Evolutionary conservation across 2,888 invertebrate genomes (phyloP), one percentile per base, ranked within the genome.

Genomic region (Crepidodera aurea): DNA sequence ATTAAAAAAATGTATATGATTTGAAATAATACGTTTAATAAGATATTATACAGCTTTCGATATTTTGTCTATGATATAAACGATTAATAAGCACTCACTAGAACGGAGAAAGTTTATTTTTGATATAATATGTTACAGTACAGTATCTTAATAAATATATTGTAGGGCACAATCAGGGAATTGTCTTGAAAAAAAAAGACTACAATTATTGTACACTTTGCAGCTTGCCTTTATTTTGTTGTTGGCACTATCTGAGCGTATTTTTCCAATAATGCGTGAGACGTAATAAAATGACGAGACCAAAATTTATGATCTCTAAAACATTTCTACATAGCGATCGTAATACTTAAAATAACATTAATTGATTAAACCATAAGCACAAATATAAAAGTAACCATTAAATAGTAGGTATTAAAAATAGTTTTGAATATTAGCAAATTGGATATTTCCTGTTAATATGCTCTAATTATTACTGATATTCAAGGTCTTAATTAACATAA

Each of bases 401-500:
- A 32, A 32, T 8, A n/a, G n/a, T 32, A 7, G 32, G n/a, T 32
- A 32, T n/a, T 32, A 32, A 32, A 32, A 32, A 10, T 10, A n/a
- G n/a, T 32, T 32, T 2, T 32, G 32, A 8, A 32, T 32, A 32
- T 32, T 42, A 51, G 29, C 54, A 42, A 40, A 40, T 54, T 54
- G 54, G 22, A 42, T 27, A 22, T 27, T 42, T 42, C 42, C 42
- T 42, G 42, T 42, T 16, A 42, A 6, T 4, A 42, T 42, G 42
- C 42, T 42, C 42, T 19, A 42, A 42, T 42, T 42, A 42, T 8
- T 32, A 42, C 32, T 32, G 5, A 42, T 42, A 42, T 42, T 42
- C 42, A 42, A 42, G 42, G 42, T 16, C 19, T 10, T 2, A 16
- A 42, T 42, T 19, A 42, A 42, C 8, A 42, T 42, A 39, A 39